A percentile compares a stretch with the other conserved stretches of the same genome.
Conservation (phyloP, 2,797 vertebrate genomes). For the Scolopax rusticola region DNA sequence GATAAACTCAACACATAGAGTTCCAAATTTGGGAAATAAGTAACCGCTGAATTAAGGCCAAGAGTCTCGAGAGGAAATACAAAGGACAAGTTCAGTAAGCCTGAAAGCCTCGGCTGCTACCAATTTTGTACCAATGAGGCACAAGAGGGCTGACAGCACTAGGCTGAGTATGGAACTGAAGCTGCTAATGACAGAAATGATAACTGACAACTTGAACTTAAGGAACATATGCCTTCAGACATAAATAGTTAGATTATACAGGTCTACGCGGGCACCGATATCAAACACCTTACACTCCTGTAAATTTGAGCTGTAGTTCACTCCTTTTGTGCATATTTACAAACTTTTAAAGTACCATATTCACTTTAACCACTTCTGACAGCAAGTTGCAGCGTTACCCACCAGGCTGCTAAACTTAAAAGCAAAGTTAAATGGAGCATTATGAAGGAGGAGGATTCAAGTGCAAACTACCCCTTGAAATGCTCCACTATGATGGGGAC, state of each 20-base stretch:
- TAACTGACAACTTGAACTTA: not conserved
- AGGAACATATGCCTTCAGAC: not conserved
- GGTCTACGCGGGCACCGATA: not conserved
- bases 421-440: not conserved
- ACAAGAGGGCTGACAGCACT: fast-evolving
- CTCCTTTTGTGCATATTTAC: not conserved
- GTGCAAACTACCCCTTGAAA: not conserved
- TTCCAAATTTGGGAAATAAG: not conserved
- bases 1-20: not conserved
- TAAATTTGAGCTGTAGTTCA: not conserved
- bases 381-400: not conserved
- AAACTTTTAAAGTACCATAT: not conserved
- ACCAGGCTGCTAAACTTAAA: not conserved
- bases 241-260: not conserved
- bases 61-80: not conserved
- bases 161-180: not conserved
- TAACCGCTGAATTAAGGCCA: not conserved
- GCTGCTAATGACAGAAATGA: not conserved
- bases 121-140: not conserved
- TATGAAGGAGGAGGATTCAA: not conserved
- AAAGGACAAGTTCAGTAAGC: not conserved
- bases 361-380: not conserved
- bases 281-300: not conserved
- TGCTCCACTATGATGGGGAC: not conserved
- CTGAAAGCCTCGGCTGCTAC: not conserved